Percentiles rank a stretch among this genome's conserved stretches.
Evolutionary conservation across 2,113 vertebrate genomes (phyloP).

Genomic region (Dermatemys mawii): DNA sequence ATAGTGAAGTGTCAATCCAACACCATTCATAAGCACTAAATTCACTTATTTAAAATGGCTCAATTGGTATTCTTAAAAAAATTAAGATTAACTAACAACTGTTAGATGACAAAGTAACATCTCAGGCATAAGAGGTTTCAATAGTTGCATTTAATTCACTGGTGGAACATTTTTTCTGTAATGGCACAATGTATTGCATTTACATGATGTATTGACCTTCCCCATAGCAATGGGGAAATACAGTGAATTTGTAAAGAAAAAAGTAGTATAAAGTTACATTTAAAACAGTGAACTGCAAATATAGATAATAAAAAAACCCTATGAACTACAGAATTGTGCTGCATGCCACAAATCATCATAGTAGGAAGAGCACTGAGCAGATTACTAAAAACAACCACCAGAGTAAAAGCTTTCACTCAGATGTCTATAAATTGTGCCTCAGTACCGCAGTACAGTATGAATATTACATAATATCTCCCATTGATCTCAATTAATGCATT

Average conservation of each 20-base stretch:
- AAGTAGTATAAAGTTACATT: background rate
- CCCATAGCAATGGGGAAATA: background rate
- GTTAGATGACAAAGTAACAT: background rate
- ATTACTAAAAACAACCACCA: background rate
- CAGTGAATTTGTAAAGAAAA: background rate
- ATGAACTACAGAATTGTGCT: background rate
- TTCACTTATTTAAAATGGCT: background rate
- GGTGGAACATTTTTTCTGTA: too few species aligned
- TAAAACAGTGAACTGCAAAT: background rate
- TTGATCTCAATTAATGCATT: background rate
- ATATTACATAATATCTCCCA: background rate
- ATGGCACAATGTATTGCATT: too few species aligned
- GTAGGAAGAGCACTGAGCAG: background rate
- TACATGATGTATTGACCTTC: background rate
- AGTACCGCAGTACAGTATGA: background rate
- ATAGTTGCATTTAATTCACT: background rate
- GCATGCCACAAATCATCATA: background rate
- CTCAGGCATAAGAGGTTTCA: background rate
- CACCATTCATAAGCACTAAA: conserved; percentile 8
- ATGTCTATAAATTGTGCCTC: background rate
- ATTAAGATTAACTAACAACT: background rate
- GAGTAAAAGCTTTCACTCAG: background rate
- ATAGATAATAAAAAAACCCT: background rate
- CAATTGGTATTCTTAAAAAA: background rate
- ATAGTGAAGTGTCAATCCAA: background rate